Base-by-base conservation (phyloP, 2,888 invertebrate species). In the Pterobdella sp. region DNA sequence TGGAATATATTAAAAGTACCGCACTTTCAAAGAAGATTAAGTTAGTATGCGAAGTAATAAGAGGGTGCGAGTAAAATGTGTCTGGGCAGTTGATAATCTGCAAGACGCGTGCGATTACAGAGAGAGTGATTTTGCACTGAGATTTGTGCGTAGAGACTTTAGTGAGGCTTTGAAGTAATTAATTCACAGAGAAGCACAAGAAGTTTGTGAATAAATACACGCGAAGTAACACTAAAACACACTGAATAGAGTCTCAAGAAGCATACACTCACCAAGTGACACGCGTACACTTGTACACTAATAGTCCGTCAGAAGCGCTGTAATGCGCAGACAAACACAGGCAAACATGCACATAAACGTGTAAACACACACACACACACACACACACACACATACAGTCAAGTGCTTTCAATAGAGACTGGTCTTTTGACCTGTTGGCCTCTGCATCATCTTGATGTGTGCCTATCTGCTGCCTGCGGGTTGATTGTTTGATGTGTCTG, bases 341-440 rank as follows among this genome's bases (percentile, higher is more conserved):
- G 26, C 60, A 56, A 22, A 56, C 60, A 56, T 26, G 26, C 60
- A 56, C 60, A 56, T 26, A 56, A 22, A 56, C 60, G 26, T 26
- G 26, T 26, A 56, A 22, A 56, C 60, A 56, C 60, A 56, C 60
- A 56, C 60, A 56, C 60, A 56, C 60, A 56, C 60, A 56, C 60
- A 56, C 60, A 56, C 60, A 56, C 60, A 56, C 60, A 56, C 60
- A 56, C 60, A 18, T 3, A 56, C n/a, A 56, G 60, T 56, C 60
- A 56, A 56, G 60, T 56, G 60, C 60, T 56, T 56, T 56, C 60
- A 56, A 56, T 56, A 22, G 60, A 56, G 60, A 56, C 60, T 22
- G 60, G 10, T 56, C 60, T 56, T 56, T 56, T 56, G 60, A 56
- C 60, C 60, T 56, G 4, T 3, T 56, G 60, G 60, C 60, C 60